phyloP scores from a whole-genome alignment of 2,113 vertebrate genomes.

The Pao palembangensis region DNA sequence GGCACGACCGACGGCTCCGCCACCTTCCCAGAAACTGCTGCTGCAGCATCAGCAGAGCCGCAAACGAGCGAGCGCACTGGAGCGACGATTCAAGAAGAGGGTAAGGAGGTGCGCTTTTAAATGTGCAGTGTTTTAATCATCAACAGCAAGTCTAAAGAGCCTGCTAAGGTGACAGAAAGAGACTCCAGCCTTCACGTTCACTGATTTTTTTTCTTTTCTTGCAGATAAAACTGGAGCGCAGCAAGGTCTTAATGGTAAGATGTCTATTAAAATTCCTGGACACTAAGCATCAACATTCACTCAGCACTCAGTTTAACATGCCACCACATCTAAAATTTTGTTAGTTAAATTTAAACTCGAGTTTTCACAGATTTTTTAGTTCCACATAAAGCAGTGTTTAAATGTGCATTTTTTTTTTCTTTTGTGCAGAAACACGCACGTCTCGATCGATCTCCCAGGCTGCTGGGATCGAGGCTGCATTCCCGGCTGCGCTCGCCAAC shows the following conservation, averaged over 20 bases:
- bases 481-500: slow-evolving; percentile 69
- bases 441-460: slow-evolving; percentile 52
- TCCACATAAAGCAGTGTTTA: background rate
- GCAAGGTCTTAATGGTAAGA: slow-evolving; percentile 74
- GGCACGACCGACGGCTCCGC: slow-evolving; percentile 64
- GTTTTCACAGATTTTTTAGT: too few relatives aligned
- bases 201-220: slow-evolving; percentile 23
- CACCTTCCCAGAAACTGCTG: slow-evolving; percentile 76
- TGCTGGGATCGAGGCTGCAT: slow-evolving; percentile 67
- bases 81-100: slow-evolving; percentile 73
- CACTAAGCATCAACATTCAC: too few relatives aligned
- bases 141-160: too few relatives aligned
- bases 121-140: too few relatives aligned
- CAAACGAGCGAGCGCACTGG: slow-evolving; percentile 74
- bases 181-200: background rate
- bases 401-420: background rate
- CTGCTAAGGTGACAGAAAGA: too few relatives aligned
- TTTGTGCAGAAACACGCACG: slow-evolving; percentile 51
- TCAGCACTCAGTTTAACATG: too few relatives aligned
- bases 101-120: slow-evolving; percentile 34
- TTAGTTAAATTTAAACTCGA: too few relatives aligned
- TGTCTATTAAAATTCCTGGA: background rate
- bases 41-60: slow-evolving; percentile 77
- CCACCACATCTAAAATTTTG: too few relatives aligned
- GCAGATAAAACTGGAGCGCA: slow-evolving; percentile 77